Evolutionary conservation across 1,140 invertebrate species (phyloP), one percentile per base, ranked within the genome.

Genomic region (Frieseomelitta varia): DNA sequence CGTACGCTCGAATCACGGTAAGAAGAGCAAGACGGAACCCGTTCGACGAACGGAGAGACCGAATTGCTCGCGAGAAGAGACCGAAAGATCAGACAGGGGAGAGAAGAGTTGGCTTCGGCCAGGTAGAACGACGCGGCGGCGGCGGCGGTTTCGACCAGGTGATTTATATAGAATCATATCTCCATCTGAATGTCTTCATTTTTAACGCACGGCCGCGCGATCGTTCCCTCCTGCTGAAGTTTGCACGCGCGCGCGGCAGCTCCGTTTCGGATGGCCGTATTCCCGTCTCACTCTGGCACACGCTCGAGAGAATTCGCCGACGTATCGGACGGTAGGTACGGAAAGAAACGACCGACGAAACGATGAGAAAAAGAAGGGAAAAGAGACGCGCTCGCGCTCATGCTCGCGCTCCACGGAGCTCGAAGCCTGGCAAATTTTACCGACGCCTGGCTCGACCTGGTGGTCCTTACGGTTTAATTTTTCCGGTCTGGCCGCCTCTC

Each of bases 151-250:
- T 79, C 77, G 84, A 80, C 85, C 87, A 79, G 90, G 17, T 92
- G 91, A 92, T 92, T 92, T 92, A 92, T 92, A 91, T 88, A 91
- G 92, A 92, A 92, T 92, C 91, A 91, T 92, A 92, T 92, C 92
- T 92, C 87, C 90, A 91, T 92, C 91, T 90, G 91, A 92, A 92
- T 92, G 92, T 92, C 91, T 92, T 92, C 92, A 92, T 92, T 92
- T 92, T 92, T 91, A 92, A 91, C 91, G 90, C 91, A 90, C 87
- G 67, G 61, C 76, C 84, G 88, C 81, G 86, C 87, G 77, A 89
- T 86, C 69, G 63, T 86, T 75, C 85, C 79, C 87, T 76, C 55
- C 68, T 21, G 76, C 56, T 61, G 6, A 27, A 24, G 6, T 81
- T 69, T 63, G 76, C 76, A 68, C 84, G n/a, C 30, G 30, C 39